These are phyloP conservation scores for Pampusana beccarii DNA, from an alignment of 2,113 vertebrate species.

Conservation along the genomic window DNA sequence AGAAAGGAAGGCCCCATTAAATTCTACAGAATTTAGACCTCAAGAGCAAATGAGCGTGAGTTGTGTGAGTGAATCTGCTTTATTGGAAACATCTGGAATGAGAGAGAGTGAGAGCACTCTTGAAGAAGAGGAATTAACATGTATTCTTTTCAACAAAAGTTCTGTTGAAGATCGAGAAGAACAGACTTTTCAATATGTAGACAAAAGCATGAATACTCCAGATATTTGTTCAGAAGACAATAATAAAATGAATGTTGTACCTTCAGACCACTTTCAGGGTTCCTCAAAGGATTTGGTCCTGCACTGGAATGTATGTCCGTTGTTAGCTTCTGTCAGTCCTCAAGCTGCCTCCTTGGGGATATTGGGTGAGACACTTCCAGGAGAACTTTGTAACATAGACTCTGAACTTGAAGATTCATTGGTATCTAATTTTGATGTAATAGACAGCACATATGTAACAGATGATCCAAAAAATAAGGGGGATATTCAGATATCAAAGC, in stretches of 20 bases:
- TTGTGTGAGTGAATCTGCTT: neutral
- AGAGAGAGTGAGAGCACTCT: neutral
- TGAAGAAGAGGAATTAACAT: neutral
- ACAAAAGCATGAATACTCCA: neutral
- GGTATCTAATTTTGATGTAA: neutral
- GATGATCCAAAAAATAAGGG: neutral
- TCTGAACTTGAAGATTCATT: neutral
- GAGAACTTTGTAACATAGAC: conserved; percentile 14
- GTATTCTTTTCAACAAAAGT: neutral
- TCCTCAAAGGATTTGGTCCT: neutral
- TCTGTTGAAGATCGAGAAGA: neutral
- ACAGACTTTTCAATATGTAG: neutral
- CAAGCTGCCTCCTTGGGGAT: conserved; percentile 20
- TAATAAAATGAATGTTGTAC: neutral
- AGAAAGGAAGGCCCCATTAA: neutral
- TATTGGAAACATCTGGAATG: neutral
- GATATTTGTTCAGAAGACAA: neutral
- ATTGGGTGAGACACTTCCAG: conserved; percentile 70
- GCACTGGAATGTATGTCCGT: neutral
- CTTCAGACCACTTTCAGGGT: neutral
- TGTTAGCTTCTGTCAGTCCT: neutral
- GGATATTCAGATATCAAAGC: neutral
- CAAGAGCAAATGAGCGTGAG: neutral
- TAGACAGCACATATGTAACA: neutral
- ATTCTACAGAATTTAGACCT: neutral